Base-by-base conservation (phyloP, 2,113 vertebrate species). In the Tautogolabrus adspersus region DNA sequence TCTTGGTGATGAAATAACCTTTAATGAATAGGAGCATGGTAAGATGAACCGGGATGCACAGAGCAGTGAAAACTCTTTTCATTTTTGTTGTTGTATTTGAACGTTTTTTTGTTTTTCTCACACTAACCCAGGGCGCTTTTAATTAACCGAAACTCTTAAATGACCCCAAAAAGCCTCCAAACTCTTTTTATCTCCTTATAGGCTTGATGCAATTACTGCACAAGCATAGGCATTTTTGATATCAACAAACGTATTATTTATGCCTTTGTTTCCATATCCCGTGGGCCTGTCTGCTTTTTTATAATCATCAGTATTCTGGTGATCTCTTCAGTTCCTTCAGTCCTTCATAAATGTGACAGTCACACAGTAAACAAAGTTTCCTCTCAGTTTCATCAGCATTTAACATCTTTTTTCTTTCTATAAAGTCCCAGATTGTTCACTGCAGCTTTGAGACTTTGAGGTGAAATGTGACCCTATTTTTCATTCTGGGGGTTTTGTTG, bases 71-170 rank as follows among this genome's bases (percentile, higher is more conserved):
- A 47, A 47, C 13, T 16, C 13, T 47, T 15, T 47, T 47, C 15
- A 18, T 7, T 49, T 19, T 18, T 49, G 47, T 49, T 49, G 5
- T 2, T 49, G 15, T 49, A 1, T 26, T 42, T 54, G 23, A 77
- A 64, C 26, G 4, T 46, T 56, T 34, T 10, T 42, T 5, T 16
- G 19, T 49, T 60, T 69, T 52, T 21, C 3, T 34, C 21, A 68
- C 64, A 58, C 42, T 10, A 37, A 46, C 26, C 49, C 26, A 5
- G 15, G 49, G 38, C 49, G 3, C 22, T 47, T 79, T 61, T 74
- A 13, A 23, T 57, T 44, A 44, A 37, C 18, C 8, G 23, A 55
- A n/a, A 11, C n/a, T 23, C 49, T 12, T 46, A 10, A 37, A 59
- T 52, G 59, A 58, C 65, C 65, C 3, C 42, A 55, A 40, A 51